These are phyloP conservation scores for Polydrusus cervinus DNA, from an alignment of 2,888 invertebrate species.

Conservation along the genomic window DNA sequence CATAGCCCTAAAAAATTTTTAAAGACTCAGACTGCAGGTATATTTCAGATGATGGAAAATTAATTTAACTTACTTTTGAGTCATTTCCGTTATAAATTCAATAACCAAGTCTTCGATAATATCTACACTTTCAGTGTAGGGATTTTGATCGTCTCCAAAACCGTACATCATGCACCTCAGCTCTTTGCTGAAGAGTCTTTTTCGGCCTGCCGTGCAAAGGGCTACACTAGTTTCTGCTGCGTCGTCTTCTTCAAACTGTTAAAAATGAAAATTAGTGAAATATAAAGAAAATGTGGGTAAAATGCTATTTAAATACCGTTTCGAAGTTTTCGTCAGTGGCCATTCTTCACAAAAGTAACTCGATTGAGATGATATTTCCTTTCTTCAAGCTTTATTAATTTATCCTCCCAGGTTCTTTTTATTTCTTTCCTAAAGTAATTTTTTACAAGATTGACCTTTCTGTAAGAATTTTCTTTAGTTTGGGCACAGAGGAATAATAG, in stretches of 20 bases:
- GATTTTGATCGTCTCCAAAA: constrained; percentile 99
- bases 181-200: constrained; percentile 92
- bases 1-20: constrained; percentile 82
- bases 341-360: constrained; percentile 25
- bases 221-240: constrained; percentile 81
- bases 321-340: constrained; percentile 52
- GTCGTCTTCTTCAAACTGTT: constrained; percentile 79
- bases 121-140: constrained; percentile 98
- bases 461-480: too few species aligned
- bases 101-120: constrained; percentile 97
- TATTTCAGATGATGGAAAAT: neutral
- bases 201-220: constrained; percentile 77
- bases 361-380: neutral
- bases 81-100: constrained; percentile 97
- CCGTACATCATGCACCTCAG: constrained; percentile 99
- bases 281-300: neutral
- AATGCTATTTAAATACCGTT: constrained; percentile 26
- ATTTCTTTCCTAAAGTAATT: too few species aligned
- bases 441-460: too few species aligned
- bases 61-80: constrained; percentile 77
- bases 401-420: neutral
- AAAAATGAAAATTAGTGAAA: constrained; percentile 53
- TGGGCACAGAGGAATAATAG: too few species aligned
- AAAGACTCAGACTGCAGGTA: neutral
- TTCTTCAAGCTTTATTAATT: neutral